Percentiles rank a stretch among this genome's conserved stretches.
phyloP scores from a whole-genome alignment of 2,113 vertebrate genomes.

The Struthidea cinerea region DNA sequence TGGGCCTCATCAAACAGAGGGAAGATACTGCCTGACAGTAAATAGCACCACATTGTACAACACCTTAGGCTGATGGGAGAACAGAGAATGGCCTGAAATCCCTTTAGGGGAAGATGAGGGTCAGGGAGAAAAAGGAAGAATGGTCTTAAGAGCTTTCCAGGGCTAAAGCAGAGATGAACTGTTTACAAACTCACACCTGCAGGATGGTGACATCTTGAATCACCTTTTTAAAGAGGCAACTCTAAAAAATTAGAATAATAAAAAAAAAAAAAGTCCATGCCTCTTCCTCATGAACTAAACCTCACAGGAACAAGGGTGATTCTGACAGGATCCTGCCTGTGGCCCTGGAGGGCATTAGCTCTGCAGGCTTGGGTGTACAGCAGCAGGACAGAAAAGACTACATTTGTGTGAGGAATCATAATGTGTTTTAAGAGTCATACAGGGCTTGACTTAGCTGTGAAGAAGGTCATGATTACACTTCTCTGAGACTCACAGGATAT shows the following conservation, averaged over 20 bases:
- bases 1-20: not conserved
- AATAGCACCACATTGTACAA: not conserved
- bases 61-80: not conserved
- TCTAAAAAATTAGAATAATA: not conserved
- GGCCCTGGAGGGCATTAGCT: not conserved
- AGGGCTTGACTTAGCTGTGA: not conserved
- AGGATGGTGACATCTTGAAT: not conserved
- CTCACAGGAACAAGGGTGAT: not conserved
- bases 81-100: not conserved
- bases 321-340: not conserved
- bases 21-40: not conserved
- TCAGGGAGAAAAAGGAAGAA: not conserved
- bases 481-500: not conserved
- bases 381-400: not conserved
- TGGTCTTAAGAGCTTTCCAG: not conserved
- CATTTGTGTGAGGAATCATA: not conserved
- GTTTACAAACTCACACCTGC: not conserved
- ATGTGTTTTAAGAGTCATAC: not conserved
- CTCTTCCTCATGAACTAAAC: not conserved
- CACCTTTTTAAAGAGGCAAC: not conserved
- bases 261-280: accelerated
- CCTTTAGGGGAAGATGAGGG: not conserved
- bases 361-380: not conserved
- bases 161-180: not conserved
- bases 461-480: not conserved